Conservation (phyloP, 2,113 vertebrate genomes). For the Tinamus guttatus region DNA sequence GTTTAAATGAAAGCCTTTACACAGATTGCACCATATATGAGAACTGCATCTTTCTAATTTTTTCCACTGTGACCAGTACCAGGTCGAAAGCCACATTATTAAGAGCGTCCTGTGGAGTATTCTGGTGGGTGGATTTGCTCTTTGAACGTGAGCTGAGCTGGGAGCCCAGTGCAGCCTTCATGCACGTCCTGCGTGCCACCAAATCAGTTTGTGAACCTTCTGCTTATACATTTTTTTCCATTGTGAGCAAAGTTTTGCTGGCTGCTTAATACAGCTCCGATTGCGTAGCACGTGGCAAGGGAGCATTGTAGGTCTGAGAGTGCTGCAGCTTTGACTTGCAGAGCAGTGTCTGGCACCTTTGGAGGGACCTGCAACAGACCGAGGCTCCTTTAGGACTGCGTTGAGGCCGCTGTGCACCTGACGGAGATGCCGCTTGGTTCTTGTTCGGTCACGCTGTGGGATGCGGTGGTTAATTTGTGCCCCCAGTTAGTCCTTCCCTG, state of each 20-base stretch:
- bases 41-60: neutral
- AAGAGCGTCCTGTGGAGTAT: neutral
- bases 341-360: neutral
- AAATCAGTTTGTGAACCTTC: neutral
- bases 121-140: neutral
- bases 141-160: neutral
- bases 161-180: neutral
- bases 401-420: neutral
- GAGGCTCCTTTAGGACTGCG: neutral
- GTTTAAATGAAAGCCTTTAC: neutral
- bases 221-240: neutral
- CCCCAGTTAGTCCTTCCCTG: neutral
- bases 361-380: neutral
- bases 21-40: neutral
- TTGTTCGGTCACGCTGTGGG: neutral
- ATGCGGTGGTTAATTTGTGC: neutral
- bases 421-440: neutral
- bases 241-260: neutral
- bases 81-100: neutral
- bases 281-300: accelerated
- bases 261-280: neutral
- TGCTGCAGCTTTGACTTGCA: neutral
- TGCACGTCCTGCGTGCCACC: accelerated
- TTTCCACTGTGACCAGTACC: neutral
- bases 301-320: neutral